Conservation (phyloP, 1,140 invertebrate genomes). For the Heliothis virescens region DNA sequence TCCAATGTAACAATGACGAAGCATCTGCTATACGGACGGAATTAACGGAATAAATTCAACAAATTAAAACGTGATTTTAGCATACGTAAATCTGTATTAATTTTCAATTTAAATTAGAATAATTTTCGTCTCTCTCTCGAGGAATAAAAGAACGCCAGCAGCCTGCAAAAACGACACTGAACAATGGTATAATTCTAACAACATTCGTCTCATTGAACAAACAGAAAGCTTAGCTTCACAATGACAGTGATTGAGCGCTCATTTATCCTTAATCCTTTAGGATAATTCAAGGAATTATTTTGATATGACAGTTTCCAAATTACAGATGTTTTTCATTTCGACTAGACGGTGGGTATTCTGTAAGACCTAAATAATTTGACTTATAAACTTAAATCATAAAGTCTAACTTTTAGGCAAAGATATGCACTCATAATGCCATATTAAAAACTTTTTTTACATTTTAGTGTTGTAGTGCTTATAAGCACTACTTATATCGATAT, state of each 20-base stretch:
- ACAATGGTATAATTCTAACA: neutral
- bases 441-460: neutral
- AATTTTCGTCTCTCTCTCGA: too few species aligned
- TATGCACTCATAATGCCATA: neutral
- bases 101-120: too few species aligned
- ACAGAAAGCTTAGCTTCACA: neutral
- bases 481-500: too few species aligned
- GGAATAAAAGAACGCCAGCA: too few species aligned
- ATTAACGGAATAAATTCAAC: too few species aligned
- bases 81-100: too few species aligned
- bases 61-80: too few species aligned
- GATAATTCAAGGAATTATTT: neutral
- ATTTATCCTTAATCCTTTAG: neutral
- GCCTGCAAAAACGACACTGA: neutral
- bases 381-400: too few species aligned
- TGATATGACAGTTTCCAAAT: neutral
- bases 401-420: neutral
- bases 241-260: conserved; percentile 12
- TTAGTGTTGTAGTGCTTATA: too few species aligned
- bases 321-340: neutral
- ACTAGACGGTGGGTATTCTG: neutral
- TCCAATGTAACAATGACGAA: too few species aligned
- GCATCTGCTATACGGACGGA: too few species aligned
- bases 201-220: neutral
- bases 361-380: neutral